phyloP scores from a whole-genome alignment of 2,113 vertebrate species.

The Lasiurus borealis region DNA sequence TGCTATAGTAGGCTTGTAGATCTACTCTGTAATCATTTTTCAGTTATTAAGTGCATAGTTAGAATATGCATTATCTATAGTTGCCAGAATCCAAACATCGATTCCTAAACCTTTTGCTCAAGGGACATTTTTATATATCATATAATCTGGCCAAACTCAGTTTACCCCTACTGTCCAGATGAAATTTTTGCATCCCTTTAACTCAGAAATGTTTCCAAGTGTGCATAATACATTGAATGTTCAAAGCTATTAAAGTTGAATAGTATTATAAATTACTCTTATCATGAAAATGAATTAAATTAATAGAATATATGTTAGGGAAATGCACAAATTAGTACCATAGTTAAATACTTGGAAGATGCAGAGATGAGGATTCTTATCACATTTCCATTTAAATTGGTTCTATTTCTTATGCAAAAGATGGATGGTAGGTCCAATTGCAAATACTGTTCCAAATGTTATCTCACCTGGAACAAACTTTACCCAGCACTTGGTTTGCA shows the following conservation, averaged over 20 bases:
- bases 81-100: not conserved
- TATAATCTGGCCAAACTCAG: not conserved
- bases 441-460: not conserved
- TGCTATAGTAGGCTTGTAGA: not conserved
- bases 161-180: not conserved
- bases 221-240: not conserved
- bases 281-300: not conserved
- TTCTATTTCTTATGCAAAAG: not conserved
- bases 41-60: not conserved
- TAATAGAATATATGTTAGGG: not conserved
- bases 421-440: not conserved
- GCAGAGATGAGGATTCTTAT: not conserved
- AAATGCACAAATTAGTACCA: not conserved
- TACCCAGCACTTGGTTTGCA: not conserved
- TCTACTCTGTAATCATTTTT: not conserved
- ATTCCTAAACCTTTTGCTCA: not conserved
- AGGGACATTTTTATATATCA: not conserved
- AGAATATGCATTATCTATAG: not conserved
- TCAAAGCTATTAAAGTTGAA: not conserved
- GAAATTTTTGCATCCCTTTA: not conserved
- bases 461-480: not conserved
- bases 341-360: not conserved
- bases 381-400: not conserved
- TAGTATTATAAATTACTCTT: not conserved
- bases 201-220: not conserved